phyloP scores from a whole-genome alignment of 1,140 invertebrate genomes.

The Mycetomoellerius zeteki region DNA sequence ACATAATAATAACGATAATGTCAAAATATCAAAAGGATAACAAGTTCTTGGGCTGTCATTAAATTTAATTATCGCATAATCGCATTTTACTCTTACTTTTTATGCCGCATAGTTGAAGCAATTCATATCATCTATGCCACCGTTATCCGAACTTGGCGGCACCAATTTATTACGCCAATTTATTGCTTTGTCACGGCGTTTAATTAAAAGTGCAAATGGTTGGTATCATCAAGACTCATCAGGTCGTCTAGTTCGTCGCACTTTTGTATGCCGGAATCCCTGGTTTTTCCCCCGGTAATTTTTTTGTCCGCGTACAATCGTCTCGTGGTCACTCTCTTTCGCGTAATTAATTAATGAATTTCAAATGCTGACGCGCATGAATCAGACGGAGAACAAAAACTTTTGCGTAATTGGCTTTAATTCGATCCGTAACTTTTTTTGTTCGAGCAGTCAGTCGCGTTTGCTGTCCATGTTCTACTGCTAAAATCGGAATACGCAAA shows the following conservation, averaged over 20 bases:
- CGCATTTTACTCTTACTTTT: slow-evolving; percentile 19
- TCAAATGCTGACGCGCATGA: slow-evolving; percentile 55
- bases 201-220: slow-evolving; percentile 77
- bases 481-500: slow-evolving; percentile 53
- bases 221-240: slow-evolving; percentile 54
- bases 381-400: slow-evolving; percentile 39
- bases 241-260: slow-evolving; percentile 61
- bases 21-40: neutral
- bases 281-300: slow-evolving; percentile 46
- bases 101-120: slow-evolving; percentile 28
- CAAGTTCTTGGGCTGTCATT: neutral
- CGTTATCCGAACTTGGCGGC: slow-evolving; percentile 33
- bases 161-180: slow-evolving; percentile 74
- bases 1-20: neutral
- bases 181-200: slow-evolving; percentile 73
- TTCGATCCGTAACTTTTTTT: slow-evolving; percentile 32
- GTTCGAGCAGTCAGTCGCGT: slow-evolving; percentile 24
- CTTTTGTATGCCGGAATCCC: slow-evolving; percentile 61
- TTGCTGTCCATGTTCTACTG: slow-evolving; percentile 30
- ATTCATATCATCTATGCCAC: slow-evolving; percentile 59
- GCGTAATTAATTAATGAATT: slow-evolving; percentile 77
- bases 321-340: slow-evolving; percentile 27
- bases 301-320: slow-evolving; percentile 47
- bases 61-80: slow-evolving; percentile 55
- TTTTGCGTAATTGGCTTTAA: slow-evolving; percentile 67